Base-by-base conservation (phyloP, 2,888 invertebrate species). In the Crocallis elinguaria region DNA sequence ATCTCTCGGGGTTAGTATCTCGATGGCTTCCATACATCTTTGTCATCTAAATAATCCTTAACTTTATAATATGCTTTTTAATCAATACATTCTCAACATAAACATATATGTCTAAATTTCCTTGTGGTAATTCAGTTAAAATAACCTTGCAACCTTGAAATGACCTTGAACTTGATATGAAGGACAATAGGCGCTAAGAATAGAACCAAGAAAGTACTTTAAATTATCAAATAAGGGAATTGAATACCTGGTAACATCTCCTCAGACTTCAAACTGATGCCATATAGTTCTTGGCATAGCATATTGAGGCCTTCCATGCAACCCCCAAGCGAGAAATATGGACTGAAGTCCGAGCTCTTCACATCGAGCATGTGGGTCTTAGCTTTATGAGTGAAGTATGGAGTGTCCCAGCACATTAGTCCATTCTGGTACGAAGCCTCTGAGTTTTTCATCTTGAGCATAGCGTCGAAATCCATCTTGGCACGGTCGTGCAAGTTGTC, bases 291-390 rank as follows among this genome's bases (percentile, higher is more conserved):
- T 57, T 95, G 93, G 64, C 98, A 96, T n/a, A 99, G 85, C 77
- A 95, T 93, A 78, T 97, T 97, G n/a, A 99, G 89, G 0, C 99
- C 99, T 73, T 98, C 98, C 98, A 99, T 99, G 72, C 99, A 98
- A 5, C 95, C 94, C 0, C 99, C 99, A 0, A 99, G 92, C 8
- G 97, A 98, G 84, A 98, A 98, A 82, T 95, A 98, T 1, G 96
- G 96, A 32, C 95, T 93, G 71, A 95, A 96, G 69, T 97, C 96
- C 3, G 94, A 92, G 45, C 94, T 93, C 8, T 94, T 94, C 0
- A 94, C 94, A 54, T 95, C 93, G 0, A 97, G 87, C 72, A 95
- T 92, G 53, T 94, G 93, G 0, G 93, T 93, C 78, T 95, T 96
- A 0, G 95, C 94, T 75, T 94, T 94, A 1, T 94, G 93, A 0